Conservation (phyloP, 2,113 vertebrate genomes). For the Cygnus buccinator region DNA sequence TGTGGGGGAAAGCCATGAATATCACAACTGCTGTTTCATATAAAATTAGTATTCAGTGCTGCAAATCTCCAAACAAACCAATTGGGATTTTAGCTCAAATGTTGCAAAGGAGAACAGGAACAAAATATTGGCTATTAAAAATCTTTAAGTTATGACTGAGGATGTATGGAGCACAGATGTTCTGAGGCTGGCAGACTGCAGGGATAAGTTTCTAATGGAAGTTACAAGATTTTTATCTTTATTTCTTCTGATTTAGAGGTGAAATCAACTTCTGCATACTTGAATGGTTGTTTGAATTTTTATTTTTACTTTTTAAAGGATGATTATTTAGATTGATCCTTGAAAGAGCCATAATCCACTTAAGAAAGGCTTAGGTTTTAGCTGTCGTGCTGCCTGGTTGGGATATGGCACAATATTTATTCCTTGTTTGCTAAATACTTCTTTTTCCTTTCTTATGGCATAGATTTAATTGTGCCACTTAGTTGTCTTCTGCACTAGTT, state of each 20-base stretch:
- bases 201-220: conserved; percentile 17
- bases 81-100: conserved; percentile 45
- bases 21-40: neutral
- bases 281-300: neutral
- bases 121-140: conserved; percentile 52
- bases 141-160: neutral
- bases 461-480: neutral
- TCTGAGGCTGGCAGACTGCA: conserved; percentile 6
- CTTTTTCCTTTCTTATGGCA: neutral
- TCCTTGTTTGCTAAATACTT: neutral
- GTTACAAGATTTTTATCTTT: conserved; percentile 8
- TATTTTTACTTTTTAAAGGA: neutral
- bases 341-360: conserved; percentile 15
- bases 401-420: neutral
- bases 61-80: neutral
- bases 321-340: conserved; percentile 13
- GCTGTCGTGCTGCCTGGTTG: neutral
- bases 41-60: conserved; percentile 22
- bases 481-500: neutral
- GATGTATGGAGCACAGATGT: conserved; percentile 44
- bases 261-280: neutral
- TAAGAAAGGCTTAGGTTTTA: neutral
- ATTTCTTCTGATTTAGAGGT: neutral
- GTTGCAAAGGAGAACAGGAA: conserved; percentile 20
- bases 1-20: neutral